A percentile compares a stretch with the other conserved stretches of the same genome.
Evolutionary conservation across 2,797 vertebrate genomes (phyloP).

Genomic region (Sparus aurata): DNA sequence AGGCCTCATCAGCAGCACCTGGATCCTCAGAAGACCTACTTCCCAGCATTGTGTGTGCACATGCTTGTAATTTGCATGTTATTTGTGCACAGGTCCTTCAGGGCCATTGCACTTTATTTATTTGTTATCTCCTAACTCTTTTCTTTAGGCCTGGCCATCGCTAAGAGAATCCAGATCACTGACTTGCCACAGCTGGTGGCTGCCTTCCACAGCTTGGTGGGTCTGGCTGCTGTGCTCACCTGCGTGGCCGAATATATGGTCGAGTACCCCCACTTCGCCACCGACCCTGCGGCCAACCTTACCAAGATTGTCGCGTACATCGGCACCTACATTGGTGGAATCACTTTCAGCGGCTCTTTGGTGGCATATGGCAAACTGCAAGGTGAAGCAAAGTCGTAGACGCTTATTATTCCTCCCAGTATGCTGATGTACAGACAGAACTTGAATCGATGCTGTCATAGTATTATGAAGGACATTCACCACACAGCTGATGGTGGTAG

Average conservation of each 20-base stretch:
- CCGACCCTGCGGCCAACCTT: conserved; percentile 84
- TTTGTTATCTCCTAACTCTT: conserved; percentile 15
- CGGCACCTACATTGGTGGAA: conserved; percentile 84
- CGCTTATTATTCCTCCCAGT: not conserved
- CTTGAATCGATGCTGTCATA: not conserved
- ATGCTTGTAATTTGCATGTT: conserved; percentile 65
- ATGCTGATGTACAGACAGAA: conserved; percentile 2
- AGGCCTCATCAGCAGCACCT: conserved; percentile 73
- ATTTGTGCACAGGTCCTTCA: conserved; percentile 44
- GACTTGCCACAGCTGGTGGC: conserved; percentile 89
- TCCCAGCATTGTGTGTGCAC: conserved; percentile 73
- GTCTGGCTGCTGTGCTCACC: conserved; percentile 85
- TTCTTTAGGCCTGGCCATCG: conserved; percentile 84
- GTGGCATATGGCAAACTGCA: conserved; percentile 87
- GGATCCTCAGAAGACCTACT: conserved; percentile 65
- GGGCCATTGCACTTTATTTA: conserved; percentile 44
- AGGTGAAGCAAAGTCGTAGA: conserved; percentile 56
- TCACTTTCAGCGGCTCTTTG: conserved; percentile 88
- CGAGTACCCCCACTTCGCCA: conserved; percentile 87
- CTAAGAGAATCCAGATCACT: conserved; percentile 89
- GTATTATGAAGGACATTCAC: conserved; percentile 4
- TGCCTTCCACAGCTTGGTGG: conserved; percentile 90
- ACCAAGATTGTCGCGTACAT: conserved; percentile 86
- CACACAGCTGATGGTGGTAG: not conserved
- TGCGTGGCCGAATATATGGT: conserved; percentile 86